phyloP scores from a whole-genome alignment of 2,113 vertebrate genomes.

The Cyprinodon variegatus region DNA sequence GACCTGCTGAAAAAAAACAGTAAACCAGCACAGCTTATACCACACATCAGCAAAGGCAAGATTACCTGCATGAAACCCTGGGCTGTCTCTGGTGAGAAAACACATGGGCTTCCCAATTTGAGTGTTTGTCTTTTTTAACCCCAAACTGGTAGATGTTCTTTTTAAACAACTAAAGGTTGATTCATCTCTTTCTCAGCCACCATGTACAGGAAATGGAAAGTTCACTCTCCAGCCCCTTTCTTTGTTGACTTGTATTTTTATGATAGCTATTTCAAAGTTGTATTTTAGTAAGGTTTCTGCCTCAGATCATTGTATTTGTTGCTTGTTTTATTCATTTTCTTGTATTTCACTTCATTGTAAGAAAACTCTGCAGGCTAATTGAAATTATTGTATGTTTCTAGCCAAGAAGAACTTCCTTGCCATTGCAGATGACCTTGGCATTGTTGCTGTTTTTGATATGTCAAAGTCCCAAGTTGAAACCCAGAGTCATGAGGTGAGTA shows the following conservation, averaged over 20 bases:
- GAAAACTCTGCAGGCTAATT: not conserved
- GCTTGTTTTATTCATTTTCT: not conserved
- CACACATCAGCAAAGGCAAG: slow-evolving; percentile 70
- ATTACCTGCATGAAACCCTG: slow-evolving; percentile 87
- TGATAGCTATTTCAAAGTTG: not conserved
- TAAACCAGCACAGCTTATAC: slow-evolving; percentile 80
- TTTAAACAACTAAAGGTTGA: not conserved
- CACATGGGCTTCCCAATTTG: not conserved
- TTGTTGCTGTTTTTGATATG: slow-evolving; percentile 87
- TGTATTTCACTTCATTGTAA: not conserved
- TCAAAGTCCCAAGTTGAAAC: slow-evolving; percentile 80
- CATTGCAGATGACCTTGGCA: slow-evolving; percentile 84
- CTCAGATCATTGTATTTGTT: not conserved
- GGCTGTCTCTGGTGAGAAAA: slow-evolving; percentile 80
- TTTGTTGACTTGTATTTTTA: not conserved
- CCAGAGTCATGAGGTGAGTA: slow-evolving; percentile 83
- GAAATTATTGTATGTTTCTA: slow-evolving; percentile 42
- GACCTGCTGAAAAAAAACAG: slow-evolving; percentile 88
- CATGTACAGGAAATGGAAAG: not conserved
- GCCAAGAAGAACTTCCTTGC: slow-evolving; percentile 89
- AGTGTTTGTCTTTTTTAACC: not conserved
- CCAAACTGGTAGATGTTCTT: too few species aligned
- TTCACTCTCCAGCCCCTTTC: not conserved
- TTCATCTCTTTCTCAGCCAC: not conserved
- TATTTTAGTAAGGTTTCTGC: not conserved